A percentile compares a stretch with the other conserved stretches of the same genome.
Evolutionary conservation across 2,797 vertebrate species (phyloP).

Genomic region (Onychomys arenicola): DNA sequence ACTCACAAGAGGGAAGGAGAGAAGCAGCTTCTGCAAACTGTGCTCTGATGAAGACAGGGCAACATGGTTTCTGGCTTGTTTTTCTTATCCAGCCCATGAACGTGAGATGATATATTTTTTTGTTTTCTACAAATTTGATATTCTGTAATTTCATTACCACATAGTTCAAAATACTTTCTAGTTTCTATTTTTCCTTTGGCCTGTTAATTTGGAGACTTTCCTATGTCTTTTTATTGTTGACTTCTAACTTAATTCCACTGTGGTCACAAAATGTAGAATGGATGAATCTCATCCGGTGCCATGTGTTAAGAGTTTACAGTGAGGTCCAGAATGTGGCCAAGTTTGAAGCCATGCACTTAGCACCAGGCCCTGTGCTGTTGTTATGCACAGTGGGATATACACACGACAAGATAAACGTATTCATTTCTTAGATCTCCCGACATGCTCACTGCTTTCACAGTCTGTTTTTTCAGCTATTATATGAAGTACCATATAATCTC

Average conservation of each 20-base stretch:
- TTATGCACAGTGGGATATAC: neutral
- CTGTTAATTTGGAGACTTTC: neutral
- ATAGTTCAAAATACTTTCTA: neutral
- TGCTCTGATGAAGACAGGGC: neutral
- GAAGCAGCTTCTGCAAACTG: neutral
- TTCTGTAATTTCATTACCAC: neutral
- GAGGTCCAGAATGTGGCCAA: neutral
- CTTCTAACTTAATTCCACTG: neutral
- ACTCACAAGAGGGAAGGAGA: neutral
- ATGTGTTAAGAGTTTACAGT: neutral
- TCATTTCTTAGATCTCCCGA: neutral
- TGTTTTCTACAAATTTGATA: neutral
- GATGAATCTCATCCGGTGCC: neutral
- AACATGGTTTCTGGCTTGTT: neutral
- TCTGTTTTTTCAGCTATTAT: neutral
- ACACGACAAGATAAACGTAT: neutral
- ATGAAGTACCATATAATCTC: neutral
- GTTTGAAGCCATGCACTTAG: neutral
- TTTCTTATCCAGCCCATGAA: neutral
- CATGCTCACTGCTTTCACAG: neutral
- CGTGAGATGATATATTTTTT: neutral
- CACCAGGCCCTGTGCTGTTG: neutral
- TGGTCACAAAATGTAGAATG: neutral
- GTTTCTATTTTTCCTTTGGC: neutral
- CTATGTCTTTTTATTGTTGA: neutral